Conservation (phyloP, 2,888 invertebrate genomes). For the Philaethria dido region DNA sequence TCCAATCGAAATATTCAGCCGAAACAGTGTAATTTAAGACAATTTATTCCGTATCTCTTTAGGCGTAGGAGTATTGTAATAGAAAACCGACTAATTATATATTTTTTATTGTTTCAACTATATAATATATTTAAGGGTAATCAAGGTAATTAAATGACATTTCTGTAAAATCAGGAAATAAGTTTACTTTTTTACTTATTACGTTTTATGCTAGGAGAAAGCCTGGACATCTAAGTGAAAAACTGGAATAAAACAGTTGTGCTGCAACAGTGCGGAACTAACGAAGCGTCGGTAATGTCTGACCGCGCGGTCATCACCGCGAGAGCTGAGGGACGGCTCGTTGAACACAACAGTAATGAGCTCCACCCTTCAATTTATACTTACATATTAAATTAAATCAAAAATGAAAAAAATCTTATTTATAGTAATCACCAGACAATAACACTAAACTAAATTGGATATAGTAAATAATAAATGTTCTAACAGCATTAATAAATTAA, state of each 20-base stretch:
- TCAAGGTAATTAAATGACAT: neutral
- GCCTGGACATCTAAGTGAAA: conserved; percentile 42
- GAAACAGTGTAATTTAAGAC: conserved; percentile 33
- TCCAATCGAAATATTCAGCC: conserved; percentile 40
- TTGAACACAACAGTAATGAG: conserved; percentile 51
- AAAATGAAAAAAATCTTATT: neutral
- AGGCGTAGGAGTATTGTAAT: conserved; percentile 9
- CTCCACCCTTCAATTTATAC: conserved; percentile 29
- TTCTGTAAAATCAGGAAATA: neutral
- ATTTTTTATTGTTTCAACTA: neutral
- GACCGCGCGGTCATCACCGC: conserved; percentile 48
- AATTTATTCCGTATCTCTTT: conserved; percentile 23
- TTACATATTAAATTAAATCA: conserved; percentile 26
- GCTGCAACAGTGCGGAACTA: conserved; percentile 62
- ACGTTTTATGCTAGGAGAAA: conserved; percentile 16
- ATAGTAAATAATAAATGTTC: neutral
- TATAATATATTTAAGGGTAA: neutral
- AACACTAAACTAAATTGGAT: neutral
- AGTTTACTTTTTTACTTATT: neutral
- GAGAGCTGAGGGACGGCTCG: conserved; percentile 54
- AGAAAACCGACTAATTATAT: neutral
- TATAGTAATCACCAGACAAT: neutral
- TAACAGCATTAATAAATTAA: neutral
- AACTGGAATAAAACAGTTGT: conserved; percentile 56
- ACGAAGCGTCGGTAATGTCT: conserved; percentile 53